A percentile compares a stretch with the other conserved stretches of the same genome.
Evolutionary conservation across 1,140 invertebrate genomes (phyloP).

Genomic region (Drosophila leontia): DNA sequence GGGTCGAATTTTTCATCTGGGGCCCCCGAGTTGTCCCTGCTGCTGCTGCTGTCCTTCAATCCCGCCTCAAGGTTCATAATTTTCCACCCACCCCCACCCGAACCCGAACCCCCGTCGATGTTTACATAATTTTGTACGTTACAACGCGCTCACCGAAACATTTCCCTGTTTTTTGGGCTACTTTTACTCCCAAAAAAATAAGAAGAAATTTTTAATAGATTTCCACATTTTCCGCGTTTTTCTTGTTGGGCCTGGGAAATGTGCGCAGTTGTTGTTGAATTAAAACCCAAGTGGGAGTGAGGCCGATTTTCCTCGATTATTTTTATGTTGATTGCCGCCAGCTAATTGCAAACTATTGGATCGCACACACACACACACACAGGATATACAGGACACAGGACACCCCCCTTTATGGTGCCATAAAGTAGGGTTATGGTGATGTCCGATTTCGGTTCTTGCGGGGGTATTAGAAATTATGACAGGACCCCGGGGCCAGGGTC

Average conservation of each 20-base stretch:
- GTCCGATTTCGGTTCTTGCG: slow-evolving; percentile 20
- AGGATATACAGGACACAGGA: slow-evolving; percentile 8
- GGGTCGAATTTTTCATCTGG: slow-evolving; percentile 82
- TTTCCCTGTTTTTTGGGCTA: slow-evolving; percentile 61
- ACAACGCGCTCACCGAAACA: slow-evolving; percentile 75
- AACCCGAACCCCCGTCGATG: slow-evolving; percentile 39
- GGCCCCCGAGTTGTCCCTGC: slow-evolving; percentile 31
- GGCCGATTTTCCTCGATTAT: slow-evolving; percentile 66
- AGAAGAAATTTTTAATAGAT: slow-evolving; percentile 71
- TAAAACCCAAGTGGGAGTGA: background rate
- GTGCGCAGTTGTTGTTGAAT: slow-evolving; percentile 60
- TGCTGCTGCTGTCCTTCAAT: slow-evolving; percentile 18
- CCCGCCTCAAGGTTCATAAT: slow-evolving; percentile 71
- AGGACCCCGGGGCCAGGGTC: slow-evolving; percentile 22
- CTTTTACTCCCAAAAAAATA: slow-evolving; percentile 42
- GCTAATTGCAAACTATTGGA: slow-evolving; percentile 81
- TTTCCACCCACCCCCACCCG: slow-evolving; percentile 39
- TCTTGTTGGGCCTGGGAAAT: slow-evolving; percentile 56
- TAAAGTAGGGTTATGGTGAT: slow-evolving; percentile 72
- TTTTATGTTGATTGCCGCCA: slow-evolving; percentile 70
- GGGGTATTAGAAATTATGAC: slow-evolving; percentile 79
- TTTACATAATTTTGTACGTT: slow-evolving; percentile 84
- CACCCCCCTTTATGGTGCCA: slow-evolving; percentile 61
- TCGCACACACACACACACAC: slow-evolving; percentile 17
- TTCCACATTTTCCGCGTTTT: slow-evolving; percentile 38